Base-by-base conservation (phyloP, 2,113 vertebrate genomes). In the Astatotilapia flaviijosephi region DNA sequence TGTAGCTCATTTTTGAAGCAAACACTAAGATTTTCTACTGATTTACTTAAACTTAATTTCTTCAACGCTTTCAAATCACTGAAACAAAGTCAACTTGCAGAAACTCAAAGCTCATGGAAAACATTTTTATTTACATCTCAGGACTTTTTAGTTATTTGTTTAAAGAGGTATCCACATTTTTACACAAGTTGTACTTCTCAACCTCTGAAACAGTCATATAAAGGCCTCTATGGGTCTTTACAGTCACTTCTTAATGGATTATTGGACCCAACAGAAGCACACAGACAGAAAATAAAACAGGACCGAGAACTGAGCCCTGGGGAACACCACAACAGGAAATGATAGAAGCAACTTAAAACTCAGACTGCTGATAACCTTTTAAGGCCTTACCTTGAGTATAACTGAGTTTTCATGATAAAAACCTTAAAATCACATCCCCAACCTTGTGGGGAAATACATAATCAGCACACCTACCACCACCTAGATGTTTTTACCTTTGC, bases 401-500 rank as follows among this genome's bases (percentile, higher is more conserved):
- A 4, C 5, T 73, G 13, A 45, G 21, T 28, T 45, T 73, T 75
- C 26, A 11, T 12, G 23, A 75, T 17, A 47, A 75, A 75, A 28
- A 47, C 42, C 23, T 12, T 19, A 75, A 31, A 5, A 75, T 47
- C 70, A 31, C 70, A 19, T 19, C 23, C 11, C 23, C 23, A 28
- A 3, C 15, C 9, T 10, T 28, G 14, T 2, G 6, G 15, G 42
- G 2, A 75, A 28, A 75, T 47, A 11, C 15, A 75, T 49, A 49
- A 28, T 47, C 6, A 49, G 6, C 15, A 49, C 6, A 49, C 23
- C 70, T 28, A 49, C 70, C 14, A 19, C 42, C 23, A 49, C 42
- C 23, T 28, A 28, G 9, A 6, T 60, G 54, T 5, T 28, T 47
- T 75, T 87, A 96, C 92, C 97, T 68, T 98, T 98, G 68, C 98